Percentiles rank a stretch among this genome's conserved stretches.
Conservation (phyloP, 2,113 vertebrate species). For the Todiramphus saurophagus region DNA sequence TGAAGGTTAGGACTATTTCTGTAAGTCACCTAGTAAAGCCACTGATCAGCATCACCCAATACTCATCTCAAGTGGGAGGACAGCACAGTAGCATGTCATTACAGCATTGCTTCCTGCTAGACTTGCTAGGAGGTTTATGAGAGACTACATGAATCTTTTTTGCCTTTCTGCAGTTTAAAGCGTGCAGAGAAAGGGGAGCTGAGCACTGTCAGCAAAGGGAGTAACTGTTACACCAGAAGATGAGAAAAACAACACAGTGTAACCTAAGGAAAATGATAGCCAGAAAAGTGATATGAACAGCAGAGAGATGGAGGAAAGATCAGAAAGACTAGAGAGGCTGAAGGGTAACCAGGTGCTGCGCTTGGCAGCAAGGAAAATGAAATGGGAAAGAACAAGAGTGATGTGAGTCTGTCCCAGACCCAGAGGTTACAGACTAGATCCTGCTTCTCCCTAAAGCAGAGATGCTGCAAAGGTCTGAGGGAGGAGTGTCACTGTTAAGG, state of each 20-base stretch:
- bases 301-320: background rate
- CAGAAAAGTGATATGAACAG: background rate
- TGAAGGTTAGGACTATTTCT: background rate
- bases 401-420: background rate
- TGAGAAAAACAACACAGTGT: background rate
- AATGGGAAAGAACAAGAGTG: background rate
- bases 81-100: background rate
- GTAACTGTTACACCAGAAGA: background rate
- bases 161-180: background rate
- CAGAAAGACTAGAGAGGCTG: background rate
- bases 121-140: background rate
- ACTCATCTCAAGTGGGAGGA: background rate
- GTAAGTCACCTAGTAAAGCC: background rate
- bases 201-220: background rate
- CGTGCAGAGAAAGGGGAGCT: background rate
- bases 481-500: background rate
- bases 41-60: background rate
- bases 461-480: background rate
- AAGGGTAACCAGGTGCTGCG: background rate
- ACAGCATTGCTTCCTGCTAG: background rate
- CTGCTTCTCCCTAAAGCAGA: background rate
- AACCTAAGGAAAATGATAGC: background rate
- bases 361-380: background rate
- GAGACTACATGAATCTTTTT: background rate
- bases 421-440: background rate